phyloP scores from a whole-genome alignment of 2,113 vertebrate genomes.

The Fregata magnificens region DNA sequence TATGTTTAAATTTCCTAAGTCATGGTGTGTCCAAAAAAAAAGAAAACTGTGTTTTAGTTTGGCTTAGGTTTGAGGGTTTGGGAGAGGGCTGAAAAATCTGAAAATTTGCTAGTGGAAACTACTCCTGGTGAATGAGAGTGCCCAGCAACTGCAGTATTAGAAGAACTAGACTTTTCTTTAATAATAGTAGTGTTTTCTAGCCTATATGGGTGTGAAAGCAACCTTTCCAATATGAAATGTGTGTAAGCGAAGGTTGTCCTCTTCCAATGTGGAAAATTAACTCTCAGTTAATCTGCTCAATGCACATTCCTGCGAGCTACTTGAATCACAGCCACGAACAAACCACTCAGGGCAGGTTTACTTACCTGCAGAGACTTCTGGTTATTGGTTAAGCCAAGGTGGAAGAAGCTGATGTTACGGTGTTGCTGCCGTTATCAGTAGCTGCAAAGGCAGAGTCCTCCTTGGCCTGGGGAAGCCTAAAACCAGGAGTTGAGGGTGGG shows the following conservation, averaged over 20 bases:
- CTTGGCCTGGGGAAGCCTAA: neutral
- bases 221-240: neutral
- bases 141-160: neutral
- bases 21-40: neutral
- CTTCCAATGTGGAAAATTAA: rapidly evolving
- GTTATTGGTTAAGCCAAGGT: neutral
- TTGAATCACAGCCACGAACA: neutral
- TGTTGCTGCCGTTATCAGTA: neutral
- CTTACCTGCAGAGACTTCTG: neutral
- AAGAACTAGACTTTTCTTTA: neutral
- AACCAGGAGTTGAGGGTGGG: neutral
- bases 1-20: neutral
- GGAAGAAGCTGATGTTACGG: neutral
- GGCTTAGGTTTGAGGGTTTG: neutral
- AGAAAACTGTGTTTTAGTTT: neutral
- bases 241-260: neutral
- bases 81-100: neutral
- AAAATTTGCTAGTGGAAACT: neutral
- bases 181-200: neutral
- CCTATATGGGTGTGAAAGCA: neutral
- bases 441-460: neutral
- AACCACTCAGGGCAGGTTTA: neutral
- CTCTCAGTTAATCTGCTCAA: neutral
- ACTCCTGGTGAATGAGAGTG: neutral
- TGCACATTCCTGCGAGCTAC: neutral